Base-by-base conservation (phyloP, 2,113 vertebrate genomes). In the Hepsetus odoe region DNA sequence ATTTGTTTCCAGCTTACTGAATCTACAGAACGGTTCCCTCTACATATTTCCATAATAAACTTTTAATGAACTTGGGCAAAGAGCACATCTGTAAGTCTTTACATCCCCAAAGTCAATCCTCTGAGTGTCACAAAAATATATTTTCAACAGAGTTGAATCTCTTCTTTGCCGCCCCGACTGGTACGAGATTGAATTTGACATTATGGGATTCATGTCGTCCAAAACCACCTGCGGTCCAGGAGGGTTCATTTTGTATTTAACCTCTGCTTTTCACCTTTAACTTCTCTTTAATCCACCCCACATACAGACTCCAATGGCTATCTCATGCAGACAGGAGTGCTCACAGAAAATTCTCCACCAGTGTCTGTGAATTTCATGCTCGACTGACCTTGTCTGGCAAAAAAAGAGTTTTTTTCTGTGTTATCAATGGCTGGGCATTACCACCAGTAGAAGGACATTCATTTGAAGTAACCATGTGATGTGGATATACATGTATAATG, bases 341-440 rank as follows among this genome's bases (percentile, higher is more conserved):
- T 65, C 49, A 42, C 16, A 18, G n/a, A 11, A 62, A 40, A 51
- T 9, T 16, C 32, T 16, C 4, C 33, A 35, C 20, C 62, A 53
- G 13, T 33, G 9, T 74, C 26, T 46, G 38, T 28, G 40, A 80
- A 74, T 61, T 80, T 80, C 26, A 69, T 18, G 56, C 62, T 67
- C 69, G 65, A 33, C 32, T 83, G 28, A 46, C 12, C 22, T 42
- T 59, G 35, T 72, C 32, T 40, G 62, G 74, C 40, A 13, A 2
- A 7, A n/a, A 74, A 74, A 38, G 32, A 65, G 20, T 53, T 75
- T 53, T 75, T 53, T 38, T 22, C 22, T 65, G 59, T 28, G 4
- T 65, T 46, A 53, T 65, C 13, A 49, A 7, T 49, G 58, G 42
- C 20, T 65, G 20, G 3, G 6, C 30, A 18, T 64, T 51, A 7